phyloP scores from a whole-genome alignment of 2,113 vertebrate species.

The Empidonax alnorum region DNA sequence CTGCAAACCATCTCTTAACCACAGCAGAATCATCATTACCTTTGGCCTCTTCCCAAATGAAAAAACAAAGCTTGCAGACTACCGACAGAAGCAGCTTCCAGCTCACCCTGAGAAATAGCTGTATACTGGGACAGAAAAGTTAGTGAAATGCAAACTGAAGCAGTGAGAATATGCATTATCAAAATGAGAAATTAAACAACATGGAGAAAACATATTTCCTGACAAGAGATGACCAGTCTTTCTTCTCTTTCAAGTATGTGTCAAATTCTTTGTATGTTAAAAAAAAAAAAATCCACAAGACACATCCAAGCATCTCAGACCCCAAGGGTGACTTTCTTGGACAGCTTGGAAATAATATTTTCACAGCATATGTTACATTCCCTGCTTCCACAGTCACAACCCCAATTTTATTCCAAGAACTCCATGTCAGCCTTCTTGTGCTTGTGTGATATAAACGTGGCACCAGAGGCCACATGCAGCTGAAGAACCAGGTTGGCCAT shows the following conservation, averaged over 20 bases:
- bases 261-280: not conserved
- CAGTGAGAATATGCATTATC: not conserved
- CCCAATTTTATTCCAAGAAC: not conserved
- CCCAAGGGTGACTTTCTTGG: not conserved
- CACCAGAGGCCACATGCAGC: fast-evolving
- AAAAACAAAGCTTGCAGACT: not conserved
- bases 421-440: not conserved
- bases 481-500: not conserved
- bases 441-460: not conserved
- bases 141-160: not conserved
- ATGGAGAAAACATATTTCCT: not conserved
- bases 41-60: not conserved
- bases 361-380: not conserved
- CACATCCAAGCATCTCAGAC: not conserved
- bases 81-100: not conserved
- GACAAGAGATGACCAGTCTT: not conserved
- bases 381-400: not conserved
- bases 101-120: not conserved
- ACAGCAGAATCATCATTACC: not conserved
- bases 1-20: not conserved
- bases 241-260: not conserved
- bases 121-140: not conserved
- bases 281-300: not conserved
- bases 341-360: not conserved
- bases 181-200: not conserved